phyloP scores from a whole-genome alignment of 30 jellyfish, hydroid and myxozoan species.

The Pelagia noctiluca region DNA sequence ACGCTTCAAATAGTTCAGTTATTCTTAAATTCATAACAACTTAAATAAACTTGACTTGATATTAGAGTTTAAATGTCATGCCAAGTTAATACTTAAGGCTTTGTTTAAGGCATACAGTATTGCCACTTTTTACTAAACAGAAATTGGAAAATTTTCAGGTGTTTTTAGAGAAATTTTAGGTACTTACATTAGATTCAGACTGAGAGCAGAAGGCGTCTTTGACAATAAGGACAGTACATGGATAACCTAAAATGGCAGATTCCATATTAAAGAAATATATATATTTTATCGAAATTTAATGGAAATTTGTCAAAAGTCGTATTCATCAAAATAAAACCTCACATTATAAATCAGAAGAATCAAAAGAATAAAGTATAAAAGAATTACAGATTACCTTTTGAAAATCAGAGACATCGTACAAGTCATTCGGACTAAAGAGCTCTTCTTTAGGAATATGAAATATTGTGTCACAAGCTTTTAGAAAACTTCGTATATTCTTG shows the following conservation, averaged over 20 bases:
- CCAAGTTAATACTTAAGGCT: no score
- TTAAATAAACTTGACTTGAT: no score
- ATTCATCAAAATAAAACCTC: no score
- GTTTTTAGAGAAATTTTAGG: background rate
- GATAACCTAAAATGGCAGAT: slow-evolving; percentile 64
- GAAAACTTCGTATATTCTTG: slow-evolving; percentile 90
- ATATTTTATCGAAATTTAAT: no score
- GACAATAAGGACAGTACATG: slow-evolving; percentile 80
- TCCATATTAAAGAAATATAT: background rate
- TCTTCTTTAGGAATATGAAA: slow-evolving; percentile 70
- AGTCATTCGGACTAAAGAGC: slow-evolving; percentile 88
- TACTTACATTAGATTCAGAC: slow-evolving; percentile 76
- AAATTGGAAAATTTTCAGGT: background rate
- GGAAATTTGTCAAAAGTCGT: no score
- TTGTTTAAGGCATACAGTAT: no score
- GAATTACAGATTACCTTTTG: slow-evolving; percentile 66
- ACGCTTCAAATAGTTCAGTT: no score
- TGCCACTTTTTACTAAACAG: background rate
- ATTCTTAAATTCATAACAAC: no score
- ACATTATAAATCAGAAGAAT: background rate
- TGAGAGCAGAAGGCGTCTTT: slow-evolving; percentile 72
- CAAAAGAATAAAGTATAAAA: background rate
- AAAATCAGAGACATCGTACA: slow-evolving; percentile 95
- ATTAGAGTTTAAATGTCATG: no score
- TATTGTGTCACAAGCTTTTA: slow-evolving; percentile 82